Base-by-base conservation (phyloP, 1,140 invertebrate species). In the Brachionus plicatilis region DNA sequence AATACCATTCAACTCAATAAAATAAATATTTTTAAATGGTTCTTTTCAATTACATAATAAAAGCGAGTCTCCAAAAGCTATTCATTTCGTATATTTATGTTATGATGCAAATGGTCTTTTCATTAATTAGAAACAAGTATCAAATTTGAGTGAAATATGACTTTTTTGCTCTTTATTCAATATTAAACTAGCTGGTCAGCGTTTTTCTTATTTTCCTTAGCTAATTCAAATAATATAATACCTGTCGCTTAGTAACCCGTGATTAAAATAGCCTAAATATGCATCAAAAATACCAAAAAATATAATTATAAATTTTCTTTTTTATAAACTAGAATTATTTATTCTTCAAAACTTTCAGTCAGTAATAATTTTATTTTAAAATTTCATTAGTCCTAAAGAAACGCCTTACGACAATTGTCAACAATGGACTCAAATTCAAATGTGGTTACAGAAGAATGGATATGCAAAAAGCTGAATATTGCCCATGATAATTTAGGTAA, bases 401-500 rank as follows among this genome's bases (percentile, higher is more conserved):
- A 43, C 33, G 41, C 17, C 37, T 2, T 37, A 17, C 9, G 17
- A 43, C 12, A 17, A 43, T 24, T 9, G 20, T 11, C 41, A 41
- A 75, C 33, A 76, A 76, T 76, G 72, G 72, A 76, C 2, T 8
- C 70, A 17, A 41, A 41, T 75, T 75, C 72, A 27, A 76, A 20
- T 60, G 87, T 86, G 84, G 86, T 89, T 83, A 88, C 87, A 84
- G 88, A 89, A 85, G 87, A 88, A 60, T 86, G 87, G 41, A 87
- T 89, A 79, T 86, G 88, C 53, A 87, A 86, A 72, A 85, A 88
- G 79, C 87, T 89, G 8, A 87, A 88, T 82, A 86, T 89, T 5
- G 87, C 86, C 47, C 87, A 88, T 75, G 88, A 89, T 70, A 89
- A 89, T 79, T 85, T 89, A 68, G 88, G 88, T 89, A 87, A 86